A percentile compares a stretch with the other conserved stretches of the same genome.
Evolutionary conservation across 2,113 vertebrate species (phyloP).

Genomic region (Neoarius graeffei): DNA sequence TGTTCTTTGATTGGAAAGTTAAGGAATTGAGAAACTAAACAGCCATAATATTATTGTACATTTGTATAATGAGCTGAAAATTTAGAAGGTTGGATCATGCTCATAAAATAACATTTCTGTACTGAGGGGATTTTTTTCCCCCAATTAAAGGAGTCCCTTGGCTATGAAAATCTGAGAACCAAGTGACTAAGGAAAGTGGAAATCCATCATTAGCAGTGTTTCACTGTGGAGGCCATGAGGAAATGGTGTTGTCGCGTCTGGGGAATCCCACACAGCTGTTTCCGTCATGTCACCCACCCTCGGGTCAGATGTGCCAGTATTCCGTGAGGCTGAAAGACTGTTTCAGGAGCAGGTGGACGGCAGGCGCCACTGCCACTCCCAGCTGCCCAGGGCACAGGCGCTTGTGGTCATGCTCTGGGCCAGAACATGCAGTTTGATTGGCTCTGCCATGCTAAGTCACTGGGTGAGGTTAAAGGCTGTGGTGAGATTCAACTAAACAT

Average conservation of each 20-base stretch:
- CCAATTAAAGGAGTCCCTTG: background rate
- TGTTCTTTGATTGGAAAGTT: background rate
- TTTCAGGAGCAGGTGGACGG: slow-evolving; percentile 47
- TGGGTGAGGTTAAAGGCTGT: slow-evolving; percentile 16
- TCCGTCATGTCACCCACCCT: slow-evolving; percentile 22
- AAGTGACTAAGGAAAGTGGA: background rate
- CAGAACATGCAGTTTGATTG: background rate
- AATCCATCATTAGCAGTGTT: slow-evolving; percentile 13
- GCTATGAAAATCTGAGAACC: background rate
- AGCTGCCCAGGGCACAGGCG: slow-evolving; percentile 38
- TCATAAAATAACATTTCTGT: background rate
- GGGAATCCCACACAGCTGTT: slow-evolving; percentile 51
- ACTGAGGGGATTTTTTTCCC: background rate
- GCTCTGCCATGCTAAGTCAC: slow-evolving; percentile 5
- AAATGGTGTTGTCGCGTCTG: slow-evolving; percentile 11
- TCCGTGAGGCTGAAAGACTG: slow-evolving; percentile 29
- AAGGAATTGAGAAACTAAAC: background rate
- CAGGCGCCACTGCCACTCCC: slow-evolving; percentile 43
- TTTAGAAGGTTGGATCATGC: background rate
- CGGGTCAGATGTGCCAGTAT: slow-evolving; percentile 39
- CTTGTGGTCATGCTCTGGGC: slow-evolving; percentile 35
- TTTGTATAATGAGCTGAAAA: background rate
- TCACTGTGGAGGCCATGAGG: background rate
- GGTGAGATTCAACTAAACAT: slow-evolving; percentile 11
- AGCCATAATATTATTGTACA: background rate